phyloP scores from a whole-genome alignment of 2,797 vertebrate species.

The Anomalospiza imberbis region DNA sequence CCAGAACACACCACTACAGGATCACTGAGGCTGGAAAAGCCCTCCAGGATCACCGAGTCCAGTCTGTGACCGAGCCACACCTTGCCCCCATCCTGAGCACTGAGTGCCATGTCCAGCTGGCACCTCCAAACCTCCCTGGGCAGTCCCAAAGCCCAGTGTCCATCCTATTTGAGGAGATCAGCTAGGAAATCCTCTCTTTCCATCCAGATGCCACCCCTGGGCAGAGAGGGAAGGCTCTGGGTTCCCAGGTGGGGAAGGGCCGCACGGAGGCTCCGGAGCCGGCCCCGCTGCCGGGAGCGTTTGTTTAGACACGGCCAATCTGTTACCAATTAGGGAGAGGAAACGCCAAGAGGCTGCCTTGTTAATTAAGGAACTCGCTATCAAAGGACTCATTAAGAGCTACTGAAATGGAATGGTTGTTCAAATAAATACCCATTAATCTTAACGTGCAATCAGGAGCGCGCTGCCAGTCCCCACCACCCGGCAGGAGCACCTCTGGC shows the following conservation, averaged over 20 bases:
- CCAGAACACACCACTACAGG: neutral
- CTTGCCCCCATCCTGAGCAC: neutral
- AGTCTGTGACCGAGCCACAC: fast-evolving
- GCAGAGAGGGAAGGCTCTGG: neutral
- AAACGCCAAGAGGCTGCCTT: slow-evolving; percentile 67
- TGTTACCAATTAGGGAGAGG: slow-evolving; percentile 86
- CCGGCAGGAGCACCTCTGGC: neutral
- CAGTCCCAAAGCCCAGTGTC: fast-evolving
- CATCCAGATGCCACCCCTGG: slow-evolving; percentile 44
- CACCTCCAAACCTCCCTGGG: neutral
- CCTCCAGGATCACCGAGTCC: fast-evolving
- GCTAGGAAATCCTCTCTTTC: slow-evolving; percentile 61
- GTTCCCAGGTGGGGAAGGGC: neutral
- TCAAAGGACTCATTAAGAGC: slow-evolving; percentile 87
- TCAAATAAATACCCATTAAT: slow-evolving; percentile 83
- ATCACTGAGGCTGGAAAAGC: neutral
- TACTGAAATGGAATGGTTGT: slow-evolving; percentile 78
- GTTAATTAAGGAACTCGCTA: slow-evolving; percentile 79
- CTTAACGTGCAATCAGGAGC: neutral
- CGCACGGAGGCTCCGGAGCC: neutral
- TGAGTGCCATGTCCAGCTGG: neutral
- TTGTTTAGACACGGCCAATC: slow-evolving; percentile 75
- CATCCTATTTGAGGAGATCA: slow-evolving; percentile 26
- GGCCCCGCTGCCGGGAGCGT: slow-evolving; percentile 56
- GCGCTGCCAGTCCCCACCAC: neutral